phyloP scores from a whole-genome alignment of 2,797 vertebrate genomes.

The Pangasius krempfi region DNA sequence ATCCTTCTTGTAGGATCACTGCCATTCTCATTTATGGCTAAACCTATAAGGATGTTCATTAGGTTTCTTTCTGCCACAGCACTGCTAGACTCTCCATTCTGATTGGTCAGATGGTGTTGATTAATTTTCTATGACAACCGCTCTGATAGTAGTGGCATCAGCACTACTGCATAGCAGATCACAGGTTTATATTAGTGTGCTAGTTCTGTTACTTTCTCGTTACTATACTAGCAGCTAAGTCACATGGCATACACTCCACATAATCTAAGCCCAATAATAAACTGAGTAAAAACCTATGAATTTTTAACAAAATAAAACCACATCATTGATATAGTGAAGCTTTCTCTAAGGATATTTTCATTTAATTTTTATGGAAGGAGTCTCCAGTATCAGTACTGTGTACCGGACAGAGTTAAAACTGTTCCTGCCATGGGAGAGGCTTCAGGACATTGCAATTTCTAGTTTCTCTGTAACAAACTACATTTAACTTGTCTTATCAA shows the following conservation, averaged over 20 bases:
- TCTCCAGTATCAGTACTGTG: background rate
- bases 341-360: background rate
- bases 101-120: background rate
- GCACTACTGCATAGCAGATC: background rate
- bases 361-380: background rate
- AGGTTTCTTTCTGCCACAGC: background rate
- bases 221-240: background rate
- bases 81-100: background rate
- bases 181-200: background rate
- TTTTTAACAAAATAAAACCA: background rate
- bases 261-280: background rate
- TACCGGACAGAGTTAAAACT: background rate
- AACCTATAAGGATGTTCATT: background rate
- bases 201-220: background rate
- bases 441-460: background rate
- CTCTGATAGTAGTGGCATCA: background rate
- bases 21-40: background rate
- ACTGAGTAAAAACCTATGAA: background rate
- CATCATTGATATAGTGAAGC: background rate
- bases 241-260: background rate
- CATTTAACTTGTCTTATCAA: background rate
- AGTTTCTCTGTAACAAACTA: background rate
- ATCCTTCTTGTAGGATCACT: background rate
- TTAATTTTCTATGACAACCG: background rate
- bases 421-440: background rate